A percentile compares a stretch with the other conserved stretches of the same genome.
These are phyloP conservation scores for Thalassophryne amazonica DNA, from an alignment of 2,797 vertebrate genomes.

Conservation along the genomic window DNA sequence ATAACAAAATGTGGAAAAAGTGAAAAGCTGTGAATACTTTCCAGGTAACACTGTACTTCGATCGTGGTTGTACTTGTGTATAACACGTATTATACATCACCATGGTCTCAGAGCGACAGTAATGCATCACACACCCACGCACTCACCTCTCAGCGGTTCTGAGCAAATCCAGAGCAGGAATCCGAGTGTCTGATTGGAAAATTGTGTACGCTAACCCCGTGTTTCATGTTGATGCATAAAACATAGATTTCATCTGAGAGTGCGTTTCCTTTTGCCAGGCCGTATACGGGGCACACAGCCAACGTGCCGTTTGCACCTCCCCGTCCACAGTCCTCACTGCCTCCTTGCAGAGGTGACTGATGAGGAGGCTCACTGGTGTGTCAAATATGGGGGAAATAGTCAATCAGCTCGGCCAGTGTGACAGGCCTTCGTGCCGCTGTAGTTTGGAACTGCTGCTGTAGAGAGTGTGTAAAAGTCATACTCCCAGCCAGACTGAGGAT, in stretches of 20 bases:
- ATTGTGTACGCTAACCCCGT: conserved; percentile 22
- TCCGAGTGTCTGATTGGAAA: conserved; percentile 24
- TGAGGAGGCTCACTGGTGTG: conserved; percentile 64
- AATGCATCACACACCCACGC: conserved; percentile 18
- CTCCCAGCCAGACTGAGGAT: conserved; percentile 49
- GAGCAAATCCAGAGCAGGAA: conserved; percentile 22
- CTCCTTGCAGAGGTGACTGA: conserved; percentile 66
- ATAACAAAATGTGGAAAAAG: too few species aligned
- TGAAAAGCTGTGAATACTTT: too few species aligned
- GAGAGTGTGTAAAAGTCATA: conserved; percentile 56
- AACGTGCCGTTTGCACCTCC: too few species aligned
- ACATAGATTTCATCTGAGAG: conserved; percentile 33
- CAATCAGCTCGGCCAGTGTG: conserved; percentile 55
- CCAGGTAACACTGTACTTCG: too few species aligned
- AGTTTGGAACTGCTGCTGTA: conserved; percentile 46
- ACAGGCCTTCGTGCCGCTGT: conserved; percentile 40
- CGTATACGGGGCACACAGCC: conserved; percentile 21
- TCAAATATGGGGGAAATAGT: conserved; percentile 70
- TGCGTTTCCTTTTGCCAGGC: conserved; percentile 15
- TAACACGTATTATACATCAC: conserved; percentile 4
- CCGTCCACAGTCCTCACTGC: conserved; percentile 20
- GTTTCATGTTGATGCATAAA: conserved; percentile 45
- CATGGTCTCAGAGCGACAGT: conserved; percentile 5
- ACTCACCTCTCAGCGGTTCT: conserved; percentile 13
- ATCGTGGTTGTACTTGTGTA: background rate